Base-by-base conservation (phyloP, 2,888 invertebrate species). In the Pyralis farinalis region DNA sequence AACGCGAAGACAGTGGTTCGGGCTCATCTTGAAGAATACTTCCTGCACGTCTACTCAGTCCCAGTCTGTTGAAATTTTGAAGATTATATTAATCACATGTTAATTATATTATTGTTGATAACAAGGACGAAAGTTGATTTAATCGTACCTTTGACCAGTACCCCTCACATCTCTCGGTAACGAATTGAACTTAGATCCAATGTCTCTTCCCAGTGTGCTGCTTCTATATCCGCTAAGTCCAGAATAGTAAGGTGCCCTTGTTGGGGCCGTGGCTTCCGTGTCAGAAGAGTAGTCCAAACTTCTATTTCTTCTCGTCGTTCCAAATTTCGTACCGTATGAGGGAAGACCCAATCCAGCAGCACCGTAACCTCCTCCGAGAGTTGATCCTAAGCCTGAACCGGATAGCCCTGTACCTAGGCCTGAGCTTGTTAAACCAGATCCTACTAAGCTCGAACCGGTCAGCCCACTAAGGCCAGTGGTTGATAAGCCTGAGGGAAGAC, bases 261-360 rank as follows among this genome's bases (percentile, higher is more conserved):
- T 93, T 4, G 95, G 95, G 47, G 94, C 94, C 0, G 95, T 95
- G n/a, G 96, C 96, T 87, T 98, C 98, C 0, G 98, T 98, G 71
- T 98, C 98, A 36, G 98, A 98, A 12, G 97, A 97, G 78, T 97
- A 97, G 82, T 97, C 97, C 71, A 98, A 86, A 52, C 94, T 95
- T 58, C 96, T 90, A 60, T 95, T 94, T 50, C 96, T 92, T 61
- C 96, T 91, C 1, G 92, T 91, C 46, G 95, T 86, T 3, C 95
- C 89, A 54, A 90, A 91, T 58, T 88, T 88, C 48, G 74, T 72
- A 38, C 74, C 88, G 71, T 77, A 91, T 54, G 71, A 90, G 63
- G 79, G 63, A 30, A 87, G 46, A 12, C 87, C 87, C 34, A 87
- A 58, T 4, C 85, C 85, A 7, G 82, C 73, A 1, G 87, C 85